phyloP scores from a whole-genome alignment of 2,888 invertebrate genomes.

The Villa cingulata region DNA sequence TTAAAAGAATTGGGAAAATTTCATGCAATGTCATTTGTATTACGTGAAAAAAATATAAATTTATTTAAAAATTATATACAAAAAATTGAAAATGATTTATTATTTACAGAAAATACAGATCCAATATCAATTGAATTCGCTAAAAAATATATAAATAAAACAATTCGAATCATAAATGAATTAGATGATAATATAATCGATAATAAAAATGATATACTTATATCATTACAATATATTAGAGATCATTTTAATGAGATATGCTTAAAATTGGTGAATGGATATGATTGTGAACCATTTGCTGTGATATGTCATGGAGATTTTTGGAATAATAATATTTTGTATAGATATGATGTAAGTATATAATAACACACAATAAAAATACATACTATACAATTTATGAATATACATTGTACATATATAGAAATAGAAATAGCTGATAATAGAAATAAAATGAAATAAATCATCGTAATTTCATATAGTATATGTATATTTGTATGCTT shows the following conservation, averaged over 20 bases:
- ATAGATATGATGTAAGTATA: slow-evolving; percentile 15
- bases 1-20: slow-evolving; percentile 37
- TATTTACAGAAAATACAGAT: neutral
- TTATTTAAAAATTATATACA: neutral
- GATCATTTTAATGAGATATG: slow-evolving; percentile 17
- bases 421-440: too few species aligned
- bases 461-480: too few species aligned
- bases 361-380: neutral
- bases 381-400: too few species aligned
- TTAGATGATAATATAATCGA: slow-evolving; percentile 17
- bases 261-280: slow-evolving; percentile 18
- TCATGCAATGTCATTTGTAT: slow-evolving; percentile 38
- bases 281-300: slow-evolving; percentile 26
- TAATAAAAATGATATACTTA: slow-evolving; percentile 17
- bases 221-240: too few species aligned
- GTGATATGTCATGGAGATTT: slow-evolving; percentile 31
- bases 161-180: slow-evolving; percentile 17
- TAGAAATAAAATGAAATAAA: too few species aligned
- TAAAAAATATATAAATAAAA: neutral
- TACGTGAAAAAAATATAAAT: neutral
- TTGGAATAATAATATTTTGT: slow-evolving; percentile 33
- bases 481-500: too few species aligned
- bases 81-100: too few species aligned
- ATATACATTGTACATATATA: too few species aligned
- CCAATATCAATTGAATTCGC: neutral